Conservation (phyloP, 2,797 vertebrate species). For the Phalanger gymnotis region DNA sequence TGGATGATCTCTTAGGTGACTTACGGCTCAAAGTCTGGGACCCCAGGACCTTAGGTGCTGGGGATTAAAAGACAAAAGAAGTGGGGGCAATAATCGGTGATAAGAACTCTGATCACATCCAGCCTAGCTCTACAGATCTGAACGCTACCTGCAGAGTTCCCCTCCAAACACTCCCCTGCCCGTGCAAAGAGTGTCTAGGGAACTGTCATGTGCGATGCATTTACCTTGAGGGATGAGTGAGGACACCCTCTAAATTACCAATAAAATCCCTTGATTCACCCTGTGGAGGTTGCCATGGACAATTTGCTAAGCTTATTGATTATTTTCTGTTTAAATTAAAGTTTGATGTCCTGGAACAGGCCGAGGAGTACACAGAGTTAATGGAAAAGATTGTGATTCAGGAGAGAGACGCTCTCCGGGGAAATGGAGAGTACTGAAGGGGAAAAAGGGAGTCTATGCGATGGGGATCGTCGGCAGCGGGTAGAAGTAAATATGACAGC, state of each 20-base stretch:
- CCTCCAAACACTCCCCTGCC: not conserved
- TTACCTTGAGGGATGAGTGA: constrained; percentile 80
- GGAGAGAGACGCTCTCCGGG: constrained; percentile 76
- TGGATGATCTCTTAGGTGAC: not conserved
- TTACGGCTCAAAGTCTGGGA: not conserved
- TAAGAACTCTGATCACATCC: not conserved
- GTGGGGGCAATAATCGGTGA: not conserved
- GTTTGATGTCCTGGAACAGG: constrained; percentile 88
- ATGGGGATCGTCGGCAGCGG: constrained; percentile 69
- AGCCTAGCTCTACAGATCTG: not conserved
- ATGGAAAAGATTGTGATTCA: constrained; percentile 85
- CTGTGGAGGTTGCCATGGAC: constrained; percentile 85
- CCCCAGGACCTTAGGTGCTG: not conserved
- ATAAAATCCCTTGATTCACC: constrained; percentile 86
- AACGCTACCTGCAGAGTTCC: not conserved
- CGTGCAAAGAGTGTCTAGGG: not conserved
- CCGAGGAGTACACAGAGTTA: constrained; percentile 83
- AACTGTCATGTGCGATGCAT: constrained; percentile 68
- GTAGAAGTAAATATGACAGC: constrained; percentile 80
- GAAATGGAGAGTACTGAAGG: constrained; percentile 85
- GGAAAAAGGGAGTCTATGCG: constrained; percentile 74
- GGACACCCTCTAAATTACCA: constrained; percentile 85
- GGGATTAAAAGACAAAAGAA: not conserved
- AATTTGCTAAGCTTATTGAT: constrained; percentile 89
- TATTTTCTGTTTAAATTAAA: constrained; percentile 89